Evolutionary conservation across 2,888 invertebrate species (phyloP).

Genomic region (Icerya purchasi): DNA sequence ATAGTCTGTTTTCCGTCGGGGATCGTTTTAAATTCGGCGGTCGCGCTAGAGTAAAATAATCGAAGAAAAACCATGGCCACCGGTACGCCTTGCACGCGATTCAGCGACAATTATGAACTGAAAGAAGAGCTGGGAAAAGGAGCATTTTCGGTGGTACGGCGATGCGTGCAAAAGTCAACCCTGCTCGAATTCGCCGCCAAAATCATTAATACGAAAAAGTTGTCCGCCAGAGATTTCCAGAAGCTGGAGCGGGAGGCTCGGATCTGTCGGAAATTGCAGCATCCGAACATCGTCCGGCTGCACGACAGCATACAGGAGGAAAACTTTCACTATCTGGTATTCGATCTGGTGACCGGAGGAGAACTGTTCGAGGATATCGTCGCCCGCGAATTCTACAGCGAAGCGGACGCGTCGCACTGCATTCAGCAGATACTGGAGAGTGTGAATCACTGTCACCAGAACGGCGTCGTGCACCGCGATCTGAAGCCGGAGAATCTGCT

Average conservation of each 20-base stretch:
- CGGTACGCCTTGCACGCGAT: slow-evolving; percentile 81
- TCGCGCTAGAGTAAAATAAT: too few relatives aligned
- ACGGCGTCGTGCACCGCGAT: slow-evolving; percentile 97
- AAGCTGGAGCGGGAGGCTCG: slow-evolving; percentile 97
- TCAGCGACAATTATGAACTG: slow-evolving; percentile 98
- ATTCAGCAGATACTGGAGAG: slow-evolving; percentile 99
- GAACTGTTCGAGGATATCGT: slow-evolving; percentile 98
- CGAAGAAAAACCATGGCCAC: too few relatives aligned
- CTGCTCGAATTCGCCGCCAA: slow-evolving; percentile 98
- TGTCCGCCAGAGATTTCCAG: slow-evolving; percentile 93
- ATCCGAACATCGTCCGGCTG: slow-evolving; percentile 97
- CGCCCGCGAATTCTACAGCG: slow-evolving; percentile 98
- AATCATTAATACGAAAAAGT: slow-evolving; percentile 99
- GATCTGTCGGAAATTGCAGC: slow-evolving; percentile 97
- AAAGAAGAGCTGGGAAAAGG: slow-evolving; percentile 99
- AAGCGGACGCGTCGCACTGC: slow-evolving; percentile 99
- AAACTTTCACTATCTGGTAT: slow-evolving; percentile 96
- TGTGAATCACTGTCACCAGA: slow-evolving; percentile 97
- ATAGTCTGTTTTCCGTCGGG: too few relatives aligned
- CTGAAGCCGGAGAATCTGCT: slow-evolving; percentile 98
- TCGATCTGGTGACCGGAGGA: slow-evolving; percentile 96
- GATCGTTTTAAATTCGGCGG: too few relatives aligned
- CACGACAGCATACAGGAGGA: slow-evolving; percentile 99
- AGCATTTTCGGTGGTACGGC: slow-evolving; percentile 95
- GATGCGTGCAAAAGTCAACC: slow-evolving; percentile 96